Evolutionary conservation across 1,140 invertebrate genomes (phyloP), one percentile per base, ranked within the genome.

Genomic region (Hydropsyche tenuis): DNA sequence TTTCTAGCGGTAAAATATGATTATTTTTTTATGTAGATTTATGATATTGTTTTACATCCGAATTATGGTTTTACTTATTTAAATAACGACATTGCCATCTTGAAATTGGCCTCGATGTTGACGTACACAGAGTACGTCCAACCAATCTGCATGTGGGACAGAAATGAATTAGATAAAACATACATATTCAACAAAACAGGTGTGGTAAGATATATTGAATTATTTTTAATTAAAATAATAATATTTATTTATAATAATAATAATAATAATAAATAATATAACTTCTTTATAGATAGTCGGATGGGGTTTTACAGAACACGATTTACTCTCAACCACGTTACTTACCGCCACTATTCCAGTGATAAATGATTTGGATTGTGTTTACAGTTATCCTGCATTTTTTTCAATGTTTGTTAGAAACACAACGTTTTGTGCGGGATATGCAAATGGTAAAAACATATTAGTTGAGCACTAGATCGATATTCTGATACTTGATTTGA

Each of bases 121-220:
- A 75, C 43, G 53, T 85, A 80, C 68, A 82, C 81, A 1, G 80
- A 82, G 66, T 84, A 81, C 53, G 81, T 85, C 0, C 84, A 84
- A 74, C 83, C 84, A 5, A 82, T 85, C 63, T 85, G 84, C 75
- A 51, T 85, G 37, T 85, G 83, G 83, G 80, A 81, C n/a, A 84
- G 81, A 72, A 78, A 84, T 72, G 81, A 80, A 70, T 79, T 83
- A 30, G 85, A 48, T 3, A 48, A 48, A 48, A 7, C 16, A 48
- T 6, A 48, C 16, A n/a, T 37, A n/a, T 14, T 69, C 22, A 30
- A 75, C 56, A 75, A 30, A 20, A 66, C 37, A 18, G 74, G 74
- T 60, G 72, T 70, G 16, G 74, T 75, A 30, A 72, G 69, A 70
- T 48, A 42, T 30, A 42, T 37, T 22, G 22, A 18, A 18, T 53